phyloP scores from a whole-genome alignment of 2,797 vertebrate species.

The Erithacus rubecula region DNA sequence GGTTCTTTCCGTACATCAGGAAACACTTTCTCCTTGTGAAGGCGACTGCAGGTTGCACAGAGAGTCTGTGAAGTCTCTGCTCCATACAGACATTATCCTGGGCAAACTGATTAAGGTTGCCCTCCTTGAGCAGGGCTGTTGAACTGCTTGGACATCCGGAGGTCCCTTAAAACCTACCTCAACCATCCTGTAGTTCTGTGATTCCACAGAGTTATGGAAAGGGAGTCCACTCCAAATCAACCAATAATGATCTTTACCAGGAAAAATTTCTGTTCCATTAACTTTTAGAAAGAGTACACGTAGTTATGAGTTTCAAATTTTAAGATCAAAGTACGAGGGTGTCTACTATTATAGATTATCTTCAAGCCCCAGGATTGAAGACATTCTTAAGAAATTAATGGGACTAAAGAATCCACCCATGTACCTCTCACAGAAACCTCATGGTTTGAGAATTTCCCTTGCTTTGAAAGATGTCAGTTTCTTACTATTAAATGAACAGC shows the following conservation, averaged over 20 bases:
- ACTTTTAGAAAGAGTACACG: background rate
- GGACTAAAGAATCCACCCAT: background rate
- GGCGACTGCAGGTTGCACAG: background rate
- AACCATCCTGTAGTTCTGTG: background rate
- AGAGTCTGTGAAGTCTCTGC: background rate
- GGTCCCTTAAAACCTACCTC: background rate
- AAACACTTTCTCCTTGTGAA: background rate
- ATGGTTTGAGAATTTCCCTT: background rate
- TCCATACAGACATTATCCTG: accelerated
- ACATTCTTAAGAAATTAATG: background rate
- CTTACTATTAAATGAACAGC: background rate
- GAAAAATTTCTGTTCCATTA: background rate
- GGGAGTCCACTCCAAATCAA: background rate
- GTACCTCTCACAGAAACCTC: background rate
- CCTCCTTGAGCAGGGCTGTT: background rate
- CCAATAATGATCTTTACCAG: background rate
- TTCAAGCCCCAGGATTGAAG: background rate
- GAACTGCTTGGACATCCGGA: background rate
- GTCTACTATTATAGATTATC: background rate
- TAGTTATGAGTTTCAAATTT: background rate
- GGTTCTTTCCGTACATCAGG: background rate
- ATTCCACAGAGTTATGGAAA: background rate
- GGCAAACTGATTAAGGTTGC: background rate
- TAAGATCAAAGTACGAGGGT: background rate
- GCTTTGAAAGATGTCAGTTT: background rate